Evolutionary conservation across 2,888 invertebrate species (phyloP).

Genomic region (Dynastes grantii): DNA sequence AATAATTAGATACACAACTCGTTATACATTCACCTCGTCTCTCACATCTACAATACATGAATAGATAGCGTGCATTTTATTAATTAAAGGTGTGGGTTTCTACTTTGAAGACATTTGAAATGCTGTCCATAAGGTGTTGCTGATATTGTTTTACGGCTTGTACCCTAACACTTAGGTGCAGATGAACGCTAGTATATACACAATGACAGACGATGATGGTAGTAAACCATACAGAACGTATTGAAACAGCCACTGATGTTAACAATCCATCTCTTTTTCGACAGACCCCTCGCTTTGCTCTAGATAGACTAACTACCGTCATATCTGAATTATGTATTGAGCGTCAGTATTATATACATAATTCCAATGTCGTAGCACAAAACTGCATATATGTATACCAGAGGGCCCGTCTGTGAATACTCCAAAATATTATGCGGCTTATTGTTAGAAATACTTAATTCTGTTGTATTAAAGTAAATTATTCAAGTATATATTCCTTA

Average conservation of each 20-base stretch:
- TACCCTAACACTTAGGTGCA: neutral
- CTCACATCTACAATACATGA: slow-evolving; percentile 20
- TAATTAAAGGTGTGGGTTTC: slow-evolving; percentile 23
- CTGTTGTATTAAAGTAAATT: too few species aligned
- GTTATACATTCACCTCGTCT: slow-evolving; percentile 14
- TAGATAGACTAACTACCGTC: neutral
- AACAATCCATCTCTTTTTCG: neutral
- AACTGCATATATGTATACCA: neutral
- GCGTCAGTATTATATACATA: neutral
- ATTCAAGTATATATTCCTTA: too few species aligned
- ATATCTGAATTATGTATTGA: slow-evolving; percentile 28
- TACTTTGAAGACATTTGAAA: neutral
- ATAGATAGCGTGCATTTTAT: slow-evolving; percentile 18
- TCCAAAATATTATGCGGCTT: neutral
- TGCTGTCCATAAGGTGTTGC: neutral
- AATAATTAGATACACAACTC: slow-evolving; percentile 18
- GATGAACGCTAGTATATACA: neutral
- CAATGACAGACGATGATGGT: neutral
- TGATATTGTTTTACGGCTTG: neutral
- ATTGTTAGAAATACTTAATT: neutral
- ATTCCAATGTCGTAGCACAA: slow-evolving; percentile 10
- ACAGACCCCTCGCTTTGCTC: neutral
- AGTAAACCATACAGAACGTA: neutral
- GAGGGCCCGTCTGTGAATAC: neutral
- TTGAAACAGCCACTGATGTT: neutral